Evolutionary conservation across 1,140 invertebrate species (phyloP).

Genomic region (Battus philenor): DNA sequence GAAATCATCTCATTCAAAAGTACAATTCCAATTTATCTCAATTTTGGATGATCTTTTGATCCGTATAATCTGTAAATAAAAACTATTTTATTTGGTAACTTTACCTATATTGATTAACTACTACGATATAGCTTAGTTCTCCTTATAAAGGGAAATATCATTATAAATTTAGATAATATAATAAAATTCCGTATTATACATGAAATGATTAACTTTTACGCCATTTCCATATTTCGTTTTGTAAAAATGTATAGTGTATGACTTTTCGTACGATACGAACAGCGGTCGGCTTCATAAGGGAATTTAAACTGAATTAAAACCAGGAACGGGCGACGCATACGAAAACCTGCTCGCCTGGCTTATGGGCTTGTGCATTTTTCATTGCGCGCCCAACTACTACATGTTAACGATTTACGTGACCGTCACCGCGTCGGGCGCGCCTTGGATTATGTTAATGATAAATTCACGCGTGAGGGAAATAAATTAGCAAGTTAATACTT

Average conservation of each 20-base stretch:
- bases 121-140: too few species aligned
- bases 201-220: too few species aligned
- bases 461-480: constrained; percentile 4
- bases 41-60: too few species aligned
- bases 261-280: constrained; percentile 1
- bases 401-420: constrained; percentile 16
- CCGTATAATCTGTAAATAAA: too few species aligned
- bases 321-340: constrained; percentile 1
- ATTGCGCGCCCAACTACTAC: constrained; percentile 15
- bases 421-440: neutral
- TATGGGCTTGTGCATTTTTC: constrained; percentile 13
- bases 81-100: too few species aligned
- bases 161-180: too few species aligned
- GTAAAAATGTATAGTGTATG: neutral
- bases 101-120: too few species aligned
- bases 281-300: constrained; percentile 3
- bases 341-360: neutral
- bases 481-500: neutral
- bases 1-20: too few species aligned
- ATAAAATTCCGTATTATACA: too few species aligned
- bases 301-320: constrained; percentile 13
- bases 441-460: constrained; percentile 10
- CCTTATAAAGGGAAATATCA: too few species aligned
- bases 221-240: neutral
- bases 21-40: too few species aligned